phyloP scores from a whole-genome alignment of 2,888 invertebrate genomes.

The Callinectes sapidus region DNA sequence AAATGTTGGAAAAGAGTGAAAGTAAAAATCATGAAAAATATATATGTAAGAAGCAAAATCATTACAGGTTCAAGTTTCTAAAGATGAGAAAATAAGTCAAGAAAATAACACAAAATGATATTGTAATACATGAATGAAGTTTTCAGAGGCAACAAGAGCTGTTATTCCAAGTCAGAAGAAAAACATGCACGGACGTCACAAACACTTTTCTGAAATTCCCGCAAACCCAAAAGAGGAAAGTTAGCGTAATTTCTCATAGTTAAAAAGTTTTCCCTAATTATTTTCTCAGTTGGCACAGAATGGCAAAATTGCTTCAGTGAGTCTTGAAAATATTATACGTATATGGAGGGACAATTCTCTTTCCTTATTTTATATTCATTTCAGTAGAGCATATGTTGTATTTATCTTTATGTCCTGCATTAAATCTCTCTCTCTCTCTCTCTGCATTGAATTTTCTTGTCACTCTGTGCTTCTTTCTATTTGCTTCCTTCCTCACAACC shows the following conservation, averaged over 20 bases:
- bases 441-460: background rate
- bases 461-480: background rate
- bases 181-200: background rate
- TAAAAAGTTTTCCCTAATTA: background rate
- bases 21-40: too few relatives aligned
- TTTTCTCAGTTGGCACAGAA: background rate
- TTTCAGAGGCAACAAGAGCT: too few relatives aligned
- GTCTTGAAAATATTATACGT: background rate
- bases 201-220: background rate
- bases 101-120: background rate
- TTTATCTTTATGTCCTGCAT: background rate
- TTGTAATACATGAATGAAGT: background rate
- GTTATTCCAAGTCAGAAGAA: background rate
- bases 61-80: too few relatives aligned
- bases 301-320: background rate
- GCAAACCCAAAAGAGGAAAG: background rate
- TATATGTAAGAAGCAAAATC: too few relatives aligned
- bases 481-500: background rate
- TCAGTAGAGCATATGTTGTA: background rate
- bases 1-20: too few relatives aligned
- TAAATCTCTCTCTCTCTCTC: slow-evolving; percentile 27
- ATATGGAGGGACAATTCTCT: background rate
- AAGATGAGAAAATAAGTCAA: background rate
- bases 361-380: background rate
- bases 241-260: background rate